Conservation (phyloP, 2,113 vertebrate genomes). For the Ptyas mucosa region DNA sequence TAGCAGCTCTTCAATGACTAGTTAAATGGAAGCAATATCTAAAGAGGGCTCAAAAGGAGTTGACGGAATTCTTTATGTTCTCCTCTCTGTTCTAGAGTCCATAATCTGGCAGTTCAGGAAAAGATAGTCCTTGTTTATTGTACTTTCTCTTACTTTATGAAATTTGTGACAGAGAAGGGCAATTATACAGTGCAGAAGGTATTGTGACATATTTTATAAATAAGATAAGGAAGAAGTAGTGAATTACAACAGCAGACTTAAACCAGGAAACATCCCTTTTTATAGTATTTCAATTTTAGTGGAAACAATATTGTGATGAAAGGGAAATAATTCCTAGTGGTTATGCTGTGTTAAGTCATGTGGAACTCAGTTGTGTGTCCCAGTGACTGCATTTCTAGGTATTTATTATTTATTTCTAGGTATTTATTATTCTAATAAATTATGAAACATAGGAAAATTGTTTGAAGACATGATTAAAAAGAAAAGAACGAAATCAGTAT, state of each 20-base stretch:
- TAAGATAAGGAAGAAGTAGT: not conserved
- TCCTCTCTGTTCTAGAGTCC: not conserved
- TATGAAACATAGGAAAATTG: not conserved
- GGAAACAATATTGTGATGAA: not conserved
- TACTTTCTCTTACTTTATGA: not conserved
- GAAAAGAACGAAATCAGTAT: not conserved
- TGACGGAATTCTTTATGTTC: not conserved
- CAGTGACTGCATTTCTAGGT: not conserved
- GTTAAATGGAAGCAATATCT: not conserved
- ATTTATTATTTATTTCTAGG: too few relatives aligned
- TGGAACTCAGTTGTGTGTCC: not conserved
- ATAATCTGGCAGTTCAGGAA: not conserved
- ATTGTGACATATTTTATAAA: not conserved
- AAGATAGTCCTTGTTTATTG: not conserved
- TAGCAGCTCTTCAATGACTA: not conserved
- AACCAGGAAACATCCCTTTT: not conserved
- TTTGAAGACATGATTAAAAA: not conserved
- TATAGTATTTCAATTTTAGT: not conserved
- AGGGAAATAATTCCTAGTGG: not conserved
- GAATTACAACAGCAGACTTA: not conserved
- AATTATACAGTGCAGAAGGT: not conserved
- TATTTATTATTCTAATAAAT: not conserved
- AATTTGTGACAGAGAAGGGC: not conserved
- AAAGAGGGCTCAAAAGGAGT: not conserved
- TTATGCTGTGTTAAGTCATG: not conserved